Evolutionary conservation across 35 echinoderm and acorn worm genomes (phyloP), one percentile per base, ranked within the genome.

Genomic region (Holothuria glaberrima): DNA sequence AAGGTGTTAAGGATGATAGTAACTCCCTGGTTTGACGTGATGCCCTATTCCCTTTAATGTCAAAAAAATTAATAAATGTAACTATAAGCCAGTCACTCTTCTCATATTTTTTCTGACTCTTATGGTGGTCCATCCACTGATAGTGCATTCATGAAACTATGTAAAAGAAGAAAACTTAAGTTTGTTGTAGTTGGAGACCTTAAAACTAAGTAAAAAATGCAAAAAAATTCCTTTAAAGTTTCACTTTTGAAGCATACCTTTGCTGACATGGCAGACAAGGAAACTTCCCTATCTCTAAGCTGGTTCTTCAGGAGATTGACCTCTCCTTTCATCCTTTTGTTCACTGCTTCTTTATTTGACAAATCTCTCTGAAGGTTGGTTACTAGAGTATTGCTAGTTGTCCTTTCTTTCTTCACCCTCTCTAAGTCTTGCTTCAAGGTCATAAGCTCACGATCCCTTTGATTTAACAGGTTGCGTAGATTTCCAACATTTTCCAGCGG

Each of bases 301-400:
- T 98, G 93, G 41, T 88, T 90, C 88, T 91, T 92, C 21, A 94
- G 54, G 14, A 94, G 89, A 61, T 90, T 88, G 29, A 88, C 77
- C 82, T 98, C 96, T 18, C 93, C 91, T 58, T 75, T 98, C 85
- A 95, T 58, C 48, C 96, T 50, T 38, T 86, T 90, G 58, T 93
- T 91, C 12, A 83, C 58, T 18, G 88, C 83, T 50, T 98, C 96
- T 62, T 88, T 90, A 52, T 80, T 91, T 48, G 90, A 86, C 88
- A 98, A n/a, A 69, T 98, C 96, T 54, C 96, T 62, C 82, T 98
- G 93, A n/a, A 98, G 91, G 29, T 91, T 95, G 30, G 93, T 95
- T 59, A 98, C 82, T 28, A 98, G 62, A 13, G 87, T 69, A 21
- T 90, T 77, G 56, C 73, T 94, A 17, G 96, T 90, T 30, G 82